Conservation (phyloP, 1,140 invertebrate species). For the Papilio xuthus region DNA sequence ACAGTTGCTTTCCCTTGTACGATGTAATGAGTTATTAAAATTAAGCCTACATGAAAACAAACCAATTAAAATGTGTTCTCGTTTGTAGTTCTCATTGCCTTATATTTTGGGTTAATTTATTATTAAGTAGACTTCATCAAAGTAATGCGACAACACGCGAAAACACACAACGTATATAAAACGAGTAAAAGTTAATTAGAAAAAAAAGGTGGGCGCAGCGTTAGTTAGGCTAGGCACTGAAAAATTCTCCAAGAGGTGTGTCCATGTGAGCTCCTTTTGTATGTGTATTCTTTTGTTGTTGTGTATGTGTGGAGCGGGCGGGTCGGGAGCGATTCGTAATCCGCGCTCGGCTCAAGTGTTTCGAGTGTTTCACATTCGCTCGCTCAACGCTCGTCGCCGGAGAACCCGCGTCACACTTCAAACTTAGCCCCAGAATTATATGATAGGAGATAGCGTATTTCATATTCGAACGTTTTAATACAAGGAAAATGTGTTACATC, state of each 20-base stretch:
- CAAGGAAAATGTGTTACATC: neutral
- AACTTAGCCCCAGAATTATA: constrained; percentile 23
- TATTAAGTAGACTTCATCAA: neutral
- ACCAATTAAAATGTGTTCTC: neutral
- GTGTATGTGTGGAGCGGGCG: constrained; percentile 41
- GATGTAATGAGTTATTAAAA: neutral
- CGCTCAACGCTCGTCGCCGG: constrained; percentile 62
- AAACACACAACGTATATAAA: neutral
- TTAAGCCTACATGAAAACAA: neutral
- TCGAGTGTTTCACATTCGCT: constrained; percentile 67
- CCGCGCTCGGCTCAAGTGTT: constrained; percentile 62
- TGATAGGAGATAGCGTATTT: constrained; percentile 37
- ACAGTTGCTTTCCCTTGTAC: neutral
- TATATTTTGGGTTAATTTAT: constrained; percentile 20
- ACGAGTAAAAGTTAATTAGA: constrained; percentile 2
- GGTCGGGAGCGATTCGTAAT: constrained; percentile 56
- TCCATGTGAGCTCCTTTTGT: constrained; percentile 27
- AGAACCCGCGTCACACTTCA: constrained; percentile 61
- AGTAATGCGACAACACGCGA: constrained; percentile 29
- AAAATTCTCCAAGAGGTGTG: constrained; percentile 34
- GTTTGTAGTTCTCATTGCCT: neutral
- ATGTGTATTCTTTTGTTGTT: constrained; percentile 63
- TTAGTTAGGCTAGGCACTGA: constrained; percentile 38
- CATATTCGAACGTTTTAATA: neutral
- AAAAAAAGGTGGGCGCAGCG: constrained; percentile 36